Evolutionary conservation across 1,140 invertebrate genomes (phyloP).

Genomic region (Drosophila oshimai): DNA sequence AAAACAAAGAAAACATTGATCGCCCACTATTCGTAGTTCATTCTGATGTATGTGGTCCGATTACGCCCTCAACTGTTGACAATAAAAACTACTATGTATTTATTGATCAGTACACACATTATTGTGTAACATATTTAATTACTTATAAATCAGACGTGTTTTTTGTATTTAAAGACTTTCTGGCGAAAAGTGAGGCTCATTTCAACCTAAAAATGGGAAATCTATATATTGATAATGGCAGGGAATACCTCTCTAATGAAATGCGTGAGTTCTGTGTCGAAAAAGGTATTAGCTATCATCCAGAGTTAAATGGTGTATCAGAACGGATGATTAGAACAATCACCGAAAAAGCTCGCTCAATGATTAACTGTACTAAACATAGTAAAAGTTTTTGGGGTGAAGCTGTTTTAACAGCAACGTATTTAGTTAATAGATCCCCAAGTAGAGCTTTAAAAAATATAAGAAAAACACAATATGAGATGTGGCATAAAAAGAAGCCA

Average conservation of each 20-base stretch:
- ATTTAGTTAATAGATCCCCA: too few species aligned
- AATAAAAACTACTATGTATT: not conserved
- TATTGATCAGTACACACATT: not conserved
- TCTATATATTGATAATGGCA: not conserved
- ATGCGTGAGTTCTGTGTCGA: constrained; percentile 38
- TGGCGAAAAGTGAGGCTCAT: not conserved
- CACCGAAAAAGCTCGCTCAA: constrained; percentile 78
- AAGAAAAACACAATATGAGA: too few species aligned
- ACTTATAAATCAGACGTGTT: not conserved
- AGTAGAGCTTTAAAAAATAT: too few species aligned
- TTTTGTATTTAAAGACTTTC: not conserved
- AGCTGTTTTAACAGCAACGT: too few species aligned
- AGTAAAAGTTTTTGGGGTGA: constrained; percentile 17
- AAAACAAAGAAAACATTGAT: not conserved
- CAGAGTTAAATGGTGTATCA: constrained; percentile 84
- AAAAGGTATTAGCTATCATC: constrained; percentile 82
- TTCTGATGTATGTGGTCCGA: not conserved
- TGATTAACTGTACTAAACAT: not conserved
- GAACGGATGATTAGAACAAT: constrained; percentile 83
- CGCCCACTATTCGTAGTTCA: not conserved
- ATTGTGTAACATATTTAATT: not conserved
- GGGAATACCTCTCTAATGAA: constrained; percentile 18
- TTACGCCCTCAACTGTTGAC: not conserved
- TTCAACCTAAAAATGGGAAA: not conserved
- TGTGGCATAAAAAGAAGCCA: too few species aligned